Evolutionary conservation across 2,113 vertebrate species (phyloP), one percentile per base, ranked within the genome.

Genomic region (Apeltes quadracus): DNA sequence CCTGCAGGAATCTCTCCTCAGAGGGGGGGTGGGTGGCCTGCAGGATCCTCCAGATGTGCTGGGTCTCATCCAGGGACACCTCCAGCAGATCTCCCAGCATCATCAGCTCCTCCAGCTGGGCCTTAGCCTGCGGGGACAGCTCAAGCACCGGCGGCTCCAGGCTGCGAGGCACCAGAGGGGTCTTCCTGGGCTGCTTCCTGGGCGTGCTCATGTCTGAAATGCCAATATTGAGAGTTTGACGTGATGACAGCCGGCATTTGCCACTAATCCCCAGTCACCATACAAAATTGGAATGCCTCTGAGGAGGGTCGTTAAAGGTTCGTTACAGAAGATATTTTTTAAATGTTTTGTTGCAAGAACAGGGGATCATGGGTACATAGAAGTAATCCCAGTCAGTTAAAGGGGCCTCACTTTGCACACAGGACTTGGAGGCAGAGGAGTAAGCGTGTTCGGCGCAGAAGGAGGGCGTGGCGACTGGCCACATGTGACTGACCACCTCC

Each of bases 401-500:
- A 9, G 27, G 13, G 12, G 36, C 13, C 91, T 91, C 93, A 99
- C 98, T 95, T 94, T 98, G 97, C 73, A 97, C 94, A 44, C 95
- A 98, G 81, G 96, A 96, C 91, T 99, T 99, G 46, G 98, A 99
- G 75, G 98, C 98, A 29, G 97, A 98, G 0, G 98, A 99, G 82
- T 99, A 99, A 0, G 98, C 98, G 0, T 99, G 98, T 15, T 99
- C 98, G 0, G 97, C 95, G 59, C 98, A 99, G 90, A 99, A 99
- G 0, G 98, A 98, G 14, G 97, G 96, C 0, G 93, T 92, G 10
- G 93, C 95, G 3, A 95, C 93, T 1, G 96, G 96, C 98, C 98
- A 99, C 95, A 99, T 98, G 90, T 99, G 97, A 72, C 96, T 98
- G 72, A 99, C 98, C n/a, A 99, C 97, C 85, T 99, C 98, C 85